Evolutionary conservation across 2,113 vertebrate species (phyloP).

Genomic region (Daubentonia madagascariensis): DNA sequence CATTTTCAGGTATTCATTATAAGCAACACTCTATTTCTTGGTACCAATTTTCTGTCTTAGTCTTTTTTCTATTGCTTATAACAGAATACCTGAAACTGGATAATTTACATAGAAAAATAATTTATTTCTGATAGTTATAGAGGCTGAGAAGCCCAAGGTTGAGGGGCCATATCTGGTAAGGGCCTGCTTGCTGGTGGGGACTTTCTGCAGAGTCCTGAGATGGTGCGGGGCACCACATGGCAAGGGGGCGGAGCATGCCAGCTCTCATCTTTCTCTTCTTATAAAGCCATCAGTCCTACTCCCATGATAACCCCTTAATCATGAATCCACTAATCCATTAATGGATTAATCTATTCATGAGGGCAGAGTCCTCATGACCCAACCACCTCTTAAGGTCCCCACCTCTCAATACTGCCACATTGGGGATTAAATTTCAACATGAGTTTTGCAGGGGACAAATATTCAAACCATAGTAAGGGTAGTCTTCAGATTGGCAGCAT

Average conservation of each 20-base stretch:
- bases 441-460: not conserved
- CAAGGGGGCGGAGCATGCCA: not conserved
- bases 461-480: not conserved
- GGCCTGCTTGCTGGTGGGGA: not conserved
- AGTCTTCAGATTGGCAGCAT: not conserved
- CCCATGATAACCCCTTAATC: not conserved
- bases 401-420: not conserved
- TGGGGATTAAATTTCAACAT: not conserved
- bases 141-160: not conserved
- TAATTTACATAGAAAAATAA: not conserved
- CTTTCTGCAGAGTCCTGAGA: not conserved
- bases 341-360: not conserved
- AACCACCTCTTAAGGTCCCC: not conserved
- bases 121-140: not conserved
- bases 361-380: not conserved
- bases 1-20: too few species aligned
- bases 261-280: not conserved
- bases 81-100: not conserved
- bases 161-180: not conserved
- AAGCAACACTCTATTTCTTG: too few species aligned
- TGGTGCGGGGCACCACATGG: not conserved
- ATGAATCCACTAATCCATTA: not conserved
- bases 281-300: not conserved
- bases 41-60: not conserved
- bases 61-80: not conserved